Percentiles rank a stretch among this genome's conserved stretches.
Evolutionary conservation across 2,888 invertebrate genomes (phyloP).

Genomic region (Dynastes hyllus): DNA sequence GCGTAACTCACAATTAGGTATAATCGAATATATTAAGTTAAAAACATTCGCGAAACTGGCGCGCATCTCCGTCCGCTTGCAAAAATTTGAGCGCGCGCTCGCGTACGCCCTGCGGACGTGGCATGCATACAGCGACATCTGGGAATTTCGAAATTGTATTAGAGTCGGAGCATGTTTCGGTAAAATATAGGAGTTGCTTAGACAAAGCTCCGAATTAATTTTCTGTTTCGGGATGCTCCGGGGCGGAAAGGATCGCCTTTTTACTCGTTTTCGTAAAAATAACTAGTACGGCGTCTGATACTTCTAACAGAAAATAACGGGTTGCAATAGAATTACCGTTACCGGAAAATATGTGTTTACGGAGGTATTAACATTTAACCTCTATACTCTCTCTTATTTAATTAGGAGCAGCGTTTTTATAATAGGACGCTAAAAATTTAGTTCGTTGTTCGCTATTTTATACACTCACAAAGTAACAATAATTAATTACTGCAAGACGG

Average conservation of each 20-base stretch:
- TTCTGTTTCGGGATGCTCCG: not conserved
- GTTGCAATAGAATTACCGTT: no score
- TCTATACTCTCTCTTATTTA: no score
- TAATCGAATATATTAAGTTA: slow-evolving; percentile 40
- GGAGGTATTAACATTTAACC: no score
- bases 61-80: not conserved
- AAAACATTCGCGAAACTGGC: slow-evolving; percentile 20
- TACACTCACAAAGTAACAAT: no score
- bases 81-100: slow-evolving; percentile 19
- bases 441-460: no score
- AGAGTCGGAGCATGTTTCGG: slow-evolving; percentile 13
- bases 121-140: slow-evolving; percentile 30
- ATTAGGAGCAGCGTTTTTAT: no score
- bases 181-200: slow-evolving; percentile 21
- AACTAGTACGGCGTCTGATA: no score
- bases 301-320: no score
- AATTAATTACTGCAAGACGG: no score
- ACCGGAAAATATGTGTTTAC: no score
- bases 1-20: slow-evolving; percentile 36
- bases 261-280: not conserved
- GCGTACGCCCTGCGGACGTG: slow-evolving; percentile 23
- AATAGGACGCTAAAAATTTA: no score
- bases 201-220: slow-evolving; percentile 21
- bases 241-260: not conserved
- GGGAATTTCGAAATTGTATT: slow-evolving; percentile 34